Evolutionary conservation across 2,113 vertebrate species (phyloP), one percentile per base, ranked within the genome.

Genomic region (Nothoprocta pentlandii): DNA sequence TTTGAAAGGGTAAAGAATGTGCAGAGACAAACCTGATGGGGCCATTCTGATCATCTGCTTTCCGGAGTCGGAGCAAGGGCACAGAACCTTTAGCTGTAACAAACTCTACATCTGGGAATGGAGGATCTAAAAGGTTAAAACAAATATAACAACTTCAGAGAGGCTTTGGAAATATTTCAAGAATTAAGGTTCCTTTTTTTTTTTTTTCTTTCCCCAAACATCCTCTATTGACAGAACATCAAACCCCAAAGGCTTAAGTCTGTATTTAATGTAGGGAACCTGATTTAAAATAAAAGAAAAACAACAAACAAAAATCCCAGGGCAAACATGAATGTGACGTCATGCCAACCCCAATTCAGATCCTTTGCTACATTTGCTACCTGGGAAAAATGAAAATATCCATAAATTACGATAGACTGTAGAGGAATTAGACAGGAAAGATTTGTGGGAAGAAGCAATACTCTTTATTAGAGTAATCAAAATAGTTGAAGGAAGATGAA

Each of bases 11-110:
- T 78, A n/a, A 80, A 59, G 41, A 88, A 58, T 47, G 49, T 28
- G 46, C 20, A 78, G 49, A 75, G 80, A 90, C 96, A 95, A 95
- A 99, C 99, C 99, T 99, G 95, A 99, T 98, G 0, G 98, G 97
- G 69, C 99, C 99, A 74, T 99, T 98, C 61, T 89, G 96, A 89
- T 98, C 97, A 70, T 96, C 94, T 41, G 94, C 97, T 96, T 98
- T 98, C 42, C 63, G 93, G 5, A 99, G 96, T 76, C 63, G 98
- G 83, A 99, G 93, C 22, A 63, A 97, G 22, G 99, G 99, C 16
- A 93, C 39, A 68, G 97, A 97, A 79, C 97, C 95, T 26, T 98
- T 97, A 66, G 97, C 96, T 71, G 98, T 97, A 87, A 97, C 88
- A 95, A 98, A 99, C 77, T 97, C 95, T 86, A 99, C 86, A 69